A percentile compares a stretch with the other conserved stretches of the same genome.
Conservation (phyloP, 2,113 vertebrate genomes). For the Azemiops feae region DNA sequence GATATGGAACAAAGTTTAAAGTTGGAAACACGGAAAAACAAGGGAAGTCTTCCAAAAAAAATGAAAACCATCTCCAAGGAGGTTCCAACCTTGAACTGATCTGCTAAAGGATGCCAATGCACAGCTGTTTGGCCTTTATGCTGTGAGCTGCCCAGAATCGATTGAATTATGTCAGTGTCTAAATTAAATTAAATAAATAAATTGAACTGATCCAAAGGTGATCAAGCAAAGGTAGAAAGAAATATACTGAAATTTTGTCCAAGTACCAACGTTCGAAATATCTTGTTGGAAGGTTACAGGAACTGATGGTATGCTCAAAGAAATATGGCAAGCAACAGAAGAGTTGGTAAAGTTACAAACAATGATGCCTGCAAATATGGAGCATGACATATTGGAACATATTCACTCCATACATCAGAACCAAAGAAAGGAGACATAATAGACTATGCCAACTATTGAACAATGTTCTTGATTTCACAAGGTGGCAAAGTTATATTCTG, state of each 20-base stretch:
- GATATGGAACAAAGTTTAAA: background rate
- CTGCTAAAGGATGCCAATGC: background rate
- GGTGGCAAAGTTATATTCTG: background rate
- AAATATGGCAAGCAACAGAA: background rate
- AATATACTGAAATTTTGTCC: background rate
- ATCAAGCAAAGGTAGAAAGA: background rate
- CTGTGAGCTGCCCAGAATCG: background rate
- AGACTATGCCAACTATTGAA: too few species aligned
- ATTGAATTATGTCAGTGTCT: background rate
- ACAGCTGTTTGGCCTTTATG: background rate
- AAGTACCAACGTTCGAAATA: background rate
- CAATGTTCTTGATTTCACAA: too few species aligned
- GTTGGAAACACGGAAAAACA: background rate
- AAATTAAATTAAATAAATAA: background rate
- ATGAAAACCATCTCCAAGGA: background rate
- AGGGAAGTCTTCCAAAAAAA: background rate
- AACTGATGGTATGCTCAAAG: background rate
- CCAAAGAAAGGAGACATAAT: background rate
- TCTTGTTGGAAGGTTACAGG: background rate
- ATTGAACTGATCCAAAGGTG: background rate
- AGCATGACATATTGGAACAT: background rate
- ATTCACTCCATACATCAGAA: background rate
- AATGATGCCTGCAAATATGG: background rate
- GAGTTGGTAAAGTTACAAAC: background rate
- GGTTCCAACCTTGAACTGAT: background rate